Conservation (phyloP, 2,113 vertebrate species). For the Bos javanicus region DNA sequence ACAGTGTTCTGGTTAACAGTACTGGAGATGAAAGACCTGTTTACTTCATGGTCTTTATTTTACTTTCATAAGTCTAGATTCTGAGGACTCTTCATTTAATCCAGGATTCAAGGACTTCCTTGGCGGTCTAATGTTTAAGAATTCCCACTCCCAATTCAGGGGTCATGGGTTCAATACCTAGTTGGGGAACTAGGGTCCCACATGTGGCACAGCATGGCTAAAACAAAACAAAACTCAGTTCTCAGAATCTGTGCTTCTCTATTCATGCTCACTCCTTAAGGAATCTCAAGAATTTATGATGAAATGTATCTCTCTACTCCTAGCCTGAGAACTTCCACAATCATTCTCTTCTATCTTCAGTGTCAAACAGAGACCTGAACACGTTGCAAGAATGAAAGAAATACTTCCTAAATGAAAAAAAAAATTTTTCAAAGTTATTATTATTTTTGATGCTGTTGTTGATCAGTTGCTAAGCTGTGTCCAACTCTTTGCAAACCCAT, state of each 20-base stretch:
- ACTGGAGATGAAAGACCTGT: neutral
- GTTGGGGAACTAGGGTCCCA: neutral
- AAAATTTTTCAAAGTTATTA: neutral
- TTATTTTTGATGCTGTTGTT: neutral
- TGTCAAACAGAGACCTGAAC: neutral
- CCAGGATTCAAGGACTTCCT: neutral
- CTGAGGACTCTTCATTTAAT: neutral
- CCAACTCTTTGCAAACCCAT: neutral
- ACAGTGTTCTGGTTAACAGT: neutral
- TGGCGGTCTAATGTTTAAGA: neutral
- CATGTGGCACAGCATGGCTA: neutral
- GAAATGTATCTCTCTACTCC: neutral
- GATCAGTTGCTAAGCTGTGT: neutral
- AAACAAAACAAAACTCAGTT: neutral
- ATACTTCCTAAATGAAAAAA: neutral
- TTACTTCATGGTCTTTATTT: neutral
- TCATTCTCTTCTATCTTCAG: neutral
- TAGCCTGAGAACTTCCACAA: neutral
- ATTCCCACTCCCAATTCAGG: neutral
- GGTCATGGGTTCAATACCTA: neutral
- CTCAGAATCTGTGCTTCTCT: neutral
- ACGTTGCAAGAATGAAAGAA: neutral
- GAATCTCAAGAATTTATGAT: neutral
- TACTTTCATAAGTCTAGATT: neutral
- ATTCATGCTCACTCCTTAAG: neutral